phyloP scores from a whole-genome alignment of 2,113 vertebrate species.

The Bufo bufo region DNA sequence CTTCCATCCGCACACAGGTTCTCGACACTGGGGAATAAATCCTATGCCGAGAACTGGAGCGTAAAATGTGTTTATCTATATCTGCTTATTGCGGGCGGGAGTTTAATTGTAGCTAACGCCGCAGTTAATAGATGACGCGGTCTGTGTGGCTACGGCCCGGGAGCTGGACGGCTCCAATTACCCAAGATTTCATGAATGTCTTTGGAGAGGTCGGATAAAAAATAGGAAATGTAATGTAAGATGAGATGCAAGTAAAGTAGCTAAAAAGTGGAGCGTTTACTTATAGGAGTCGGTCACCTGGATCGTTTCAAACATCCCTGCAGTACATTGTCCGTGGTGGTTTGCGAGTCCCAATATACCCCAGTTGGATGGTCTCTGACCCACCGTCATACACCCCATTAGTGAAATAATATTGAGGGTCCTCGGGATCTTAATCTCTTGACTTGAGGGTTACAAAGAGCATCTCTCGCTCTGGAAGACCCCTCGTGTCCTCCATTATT shows the following conservation, averaged over 20 bases:
- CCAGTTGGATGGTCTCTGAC: too few relatives aligned
- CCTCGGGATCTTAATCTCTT: too few relatives aligned
- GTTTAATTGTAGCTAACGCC: constrained; percentile 45
- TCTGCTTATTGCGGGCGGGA: constrained; percentile 59
- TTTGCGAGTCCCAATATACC: too few relatives aligned
- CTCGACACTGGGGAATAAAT: constrained; percentile 38
- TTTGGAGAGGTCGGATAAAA: background rate
- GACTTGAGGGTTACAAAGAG: too few relatives aligned
- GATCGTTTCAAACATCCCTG: too few relatives aligned
- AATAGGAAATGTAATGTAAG: background rate
- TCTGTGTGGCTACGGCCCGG: background rate
- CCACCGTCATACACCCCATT: too few relatives aligned
- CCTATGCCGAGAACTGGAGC: constrained; percentile 68
- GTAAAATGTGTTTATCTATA: constrained; percentile 64
- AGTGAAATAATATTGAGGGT: too few relatives aligned
- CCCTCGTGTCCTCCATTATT: too few relatives aligned
- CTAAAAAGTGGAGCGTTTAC: background rate
- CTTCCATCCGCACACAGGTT: background rate
- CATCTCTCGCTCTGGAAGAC: too few relatives aligned
- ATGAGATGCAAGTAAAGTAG: background rate
- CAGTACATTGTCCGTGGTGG: too few relatives aligned
- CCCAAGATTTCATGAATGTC: background rate
- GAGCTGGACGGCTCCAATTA: background rate
- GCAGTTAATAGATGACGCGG: background rate
- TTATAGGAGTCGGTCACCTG: background rate